These are phyloP conservation scores for Ephialtes manifestator DNA, from an alignment of 2,888 invertebrate species.

Conservation along the genomic window DNA sequence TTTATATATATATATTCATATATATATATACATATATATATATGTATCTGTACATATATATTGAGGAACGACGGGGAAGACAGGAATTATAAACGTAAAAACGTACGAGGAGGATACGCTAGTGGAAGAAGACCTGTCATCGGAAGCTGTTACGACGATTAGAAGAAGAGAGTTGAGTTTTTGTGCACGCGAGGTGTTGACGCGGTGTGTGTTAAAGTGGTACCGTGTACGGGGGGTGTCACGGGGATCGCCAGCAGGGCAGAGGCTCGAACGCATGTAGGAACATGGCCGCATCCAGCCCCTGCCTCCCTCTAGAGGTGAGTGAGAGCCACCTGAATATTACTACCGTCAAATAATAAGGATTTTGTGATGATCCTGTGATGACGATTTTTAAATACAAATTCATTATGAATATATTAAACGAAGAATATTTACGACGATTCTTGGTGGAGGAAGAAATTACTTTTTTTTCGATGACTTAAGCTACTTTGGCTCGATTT, in stretches of 20 bases:
- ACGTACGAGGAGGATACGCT: constrained; percentile 66
- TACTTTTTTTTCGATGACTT: not conserved
- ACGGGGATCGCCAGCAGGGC: constrained; percentile 84
- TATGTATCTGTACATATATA: no score
- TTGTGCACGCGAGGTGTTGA: constrained; percentile 69
- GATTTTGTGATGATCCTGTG: not conserved
- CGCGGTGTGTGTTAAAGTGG: constrained; percentile 74
- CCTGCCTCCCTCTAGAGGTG: constrained; percentile 86
- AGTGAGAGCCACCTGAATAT: constrained; percentile 80
- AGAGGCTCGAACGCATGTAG: constrained; percentile 86
- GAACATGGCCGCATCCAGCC: constrained; percentile 86
- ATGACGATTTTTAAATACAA: no score
- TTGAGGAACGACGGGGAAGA: constrained; percentile 67
- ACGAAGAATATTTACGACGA: not conserved
- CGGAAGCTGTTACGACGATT: constrained; percentile 45
- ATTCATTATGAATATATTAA: no score
- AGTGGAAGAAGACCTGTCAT: constrained; percentile 47
- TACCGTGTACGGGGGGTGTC: constrained; percentile 74
- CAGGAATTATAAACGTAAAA: constrained; percentile 58
- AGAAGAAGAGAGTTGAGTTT: constrained; percentile 52
- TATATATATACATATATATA: constrained; percentile 16
- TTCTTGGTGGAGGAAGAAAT: not conserved
- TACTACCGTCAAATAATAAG: not conserved
- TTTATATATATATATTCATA: constrained; percentile 29
- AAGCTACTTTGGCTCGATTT: not conserved